Base-by-base conservation (phyloP, 2,797 vertebrate genomes). In the Perodicticus potto region DNA sequence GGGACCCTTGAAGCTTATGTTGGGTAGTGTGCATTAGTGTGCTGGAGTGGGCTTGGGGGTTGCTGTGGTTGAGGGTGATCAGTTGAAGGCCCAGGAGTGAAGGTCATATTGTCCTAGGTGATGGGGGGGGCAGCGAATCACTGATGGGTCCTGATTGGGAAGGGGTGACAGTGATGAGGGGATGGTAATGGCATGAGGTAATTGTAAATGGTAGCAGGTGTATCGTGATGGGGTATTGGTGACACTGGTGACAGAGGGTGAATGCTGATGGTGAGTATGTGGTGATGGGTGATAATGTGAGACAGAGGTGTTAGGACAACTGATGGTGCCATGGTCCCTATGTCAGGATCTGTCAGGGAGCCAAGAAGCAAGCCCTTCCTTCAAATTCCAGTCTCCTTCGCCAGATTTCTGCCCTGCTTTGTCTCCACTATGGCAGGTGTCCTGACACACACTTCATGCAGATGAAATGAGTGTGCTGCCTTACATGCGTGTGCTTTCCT, bases 241-340 rank as follows among this genome's bases (percentile, higher is more conserved):
- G 45, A 45, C 22, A 16, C 0, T 43, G 49, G 17, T 80, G 72
- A 49, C 20, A 37, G 16, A 7, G 55, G 22, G 22, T 20, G 25
- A 34, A 12, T 32, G 43, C 37, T 53, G 72, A 25, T 45, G 27
- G 16, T 32, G 32, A 34, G 34, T 10, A 22, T 12, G 1, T 20
- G 45, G 91, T 19, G 19, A 23, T 37, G 5, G 25, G 55, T 49
- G 43, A 25, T 29, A 29, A 6, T 7, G 12, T 81, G 29, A 23
- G 34, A 61, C 6, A 29, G 27, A 25, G 77, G 7, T 77, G 25
- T 32, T 55, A 45, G 19, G 43, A 59, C 37, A 7, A 22, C 53
- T 14, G 27, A 72, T 37, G 70, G 25, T 9, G 1, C 49, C 61
- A 27, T 0, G 1, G 59, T 74, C 2, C 0, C 37, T 13, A 3